phyloP scores from a whole-genome alignment of 64 coral and sea anemone genomes.

The Montipora capricornis region DNA sequence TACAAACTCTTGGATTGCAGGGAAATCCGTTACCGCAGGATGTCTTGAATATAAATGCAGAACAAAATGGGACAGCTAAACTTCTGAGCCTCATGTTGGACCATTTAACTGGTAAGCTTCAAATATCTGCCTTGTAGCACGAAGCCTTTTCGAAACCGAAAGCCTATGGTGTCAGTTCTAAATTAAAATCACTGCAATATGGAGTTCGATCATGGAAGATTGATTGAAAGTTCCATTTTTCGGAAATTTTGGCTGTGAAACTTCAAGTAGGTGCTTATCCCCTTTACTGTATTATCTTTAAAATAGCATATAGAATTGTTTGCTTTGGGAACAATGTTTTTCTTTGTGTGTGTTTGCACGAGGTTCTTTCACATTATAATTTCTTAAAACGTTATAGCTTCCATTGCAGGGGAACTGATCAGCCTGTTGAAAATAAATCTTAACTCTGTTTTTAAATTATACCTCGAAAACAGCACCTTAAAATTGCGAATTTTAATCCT shows the following conservation, averaged over 20 bases:
- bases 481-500: neutral
- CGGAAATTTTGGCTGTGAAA: neutral
- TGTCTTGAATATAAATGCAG: slow-evolving; percentile 85
- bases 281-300: neutral
- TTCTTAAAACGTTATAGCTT: neutral
- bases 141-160: neutral
- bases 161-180: slow-evolving; percentile 91
- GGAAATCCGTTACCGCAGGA: slow-evolving; percentile 97
- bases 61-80: slow-evolving; percentile 93
- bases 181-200: slow-evolving; percentile 48
- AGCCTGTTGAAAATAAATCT: neutral
- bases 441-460: no score
- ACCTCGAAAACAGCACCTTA: no score
- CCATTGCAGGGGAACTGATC: neutral
- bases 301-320: neutral
- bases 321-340: slow-evolving; percentile 45
- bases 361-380: slow-evolving; percentile 20
- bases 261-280: neutral
- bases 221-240: neutral
- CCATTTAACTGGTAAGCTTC: slow-evolving; percentile 91
- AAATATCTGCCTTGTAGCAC: slow-evolving; percentile 26
- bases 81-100: slow-evolving; percentile 91
- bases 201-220: neutral
- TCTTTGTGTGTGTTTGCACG: slow-evolving; percentile 46
- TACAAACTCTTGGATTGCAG: slow-evolving; percentile 92